These are phyloP conservation scores for Cephus runcator DNA, from an alignment of 2,888 invertebrate species.

Conservation along the genomic window DNA sequence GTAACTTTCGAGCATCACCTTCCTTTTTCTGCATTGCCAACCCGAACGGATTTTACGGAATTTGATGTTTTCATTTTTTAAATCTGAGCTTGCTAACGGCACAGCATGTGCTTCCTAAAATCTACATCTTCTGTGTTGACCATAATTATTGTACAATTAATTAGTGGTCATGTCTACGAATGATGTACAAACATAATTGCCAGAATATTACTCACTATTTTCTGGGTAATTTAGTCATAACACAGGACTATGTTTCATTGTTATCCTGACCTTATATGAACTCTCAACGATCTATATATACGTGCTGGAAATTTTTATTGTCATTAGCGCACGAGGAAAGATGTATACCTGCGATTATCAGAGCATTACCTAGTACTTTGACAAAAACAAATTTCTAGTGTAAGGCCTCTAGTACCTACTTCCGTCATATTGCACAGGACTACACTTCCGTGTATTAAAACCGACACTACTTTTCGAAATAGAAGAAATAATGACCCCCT, in stretches of 20 bases:
- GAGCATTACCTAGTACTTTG: too few species aligned
- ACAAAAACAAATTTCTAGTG: too few species aligned
- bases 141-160: neutral
- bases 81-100: neutral
- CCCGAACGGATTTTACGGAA: neutral
- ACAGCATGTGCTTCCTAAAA: neutral
- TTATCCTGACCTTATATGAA: too few species aligned
- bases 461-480: neutral
- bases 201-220: neutral
- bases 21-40: neutral
- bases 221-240: neutral
- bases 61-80: neutral
- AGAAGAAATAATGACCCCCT: conserved; percentile 7
- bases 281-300: too few species aligned
- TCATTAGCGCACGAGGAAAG: too few species aligned
- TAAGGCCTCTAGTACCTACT: too few species aligned
- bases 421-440: too few species aligned
- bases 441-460: neutral
- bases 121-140: neutral
- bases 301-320: too few species aligned
- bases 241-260: too few species aligned
- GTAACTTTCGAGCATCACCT: neutral
- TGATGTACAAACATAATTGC: neutral
- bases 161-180: neutral
- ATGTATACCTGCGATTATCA: too few species aligned